A percentile compares a stretch with the other conserved stretches of the same genome.
Conservation (phyloP, 2,888 invertebrate genomes). For the Himalopsyche anomala region DNA sequence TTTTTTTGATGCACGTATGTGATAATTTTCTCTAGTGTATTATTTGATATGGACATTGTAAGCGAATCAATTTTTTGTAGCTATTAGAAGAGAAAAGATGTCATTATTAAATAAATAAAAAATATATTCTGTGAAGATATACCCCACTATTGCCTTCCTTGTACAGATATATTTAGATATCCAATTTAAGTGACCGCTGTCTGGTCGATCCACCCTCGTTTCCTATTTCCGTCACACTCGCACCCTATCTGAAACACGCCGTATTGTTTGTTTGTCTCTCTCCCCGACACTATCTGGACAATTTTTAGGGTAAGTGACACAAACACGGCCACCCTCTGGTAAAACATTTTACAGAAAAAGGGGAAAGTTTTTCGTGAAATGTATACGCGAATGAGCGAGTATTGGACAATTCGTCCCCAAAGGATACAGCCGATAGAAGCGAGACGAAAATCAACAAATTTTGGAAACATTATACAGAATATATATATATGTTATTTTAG, state of each 20-base stretch:
- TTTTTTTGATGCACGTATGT: no score
- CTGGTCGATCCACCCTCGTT: slow-evolving; percentile 2
- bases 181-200: slow-evolving; percentile 30
- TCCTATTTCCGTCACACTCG: slow-evolving; percentile 12
- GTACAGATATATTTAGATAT: slow-evolving; percentile 26
- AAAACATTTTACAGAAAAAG: slow-evolving; percentile 8
- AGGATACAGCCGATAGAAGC: background rate
- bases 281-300: slow-evolving; percentile 26
- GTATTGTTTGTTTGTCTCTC: slow-evolving; percentile 25
- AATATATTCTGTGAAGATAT: background rate
- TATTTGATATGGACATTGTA: no score
- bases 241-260: background rate
- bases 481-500: no score
- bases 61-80: no score
- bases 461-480: background rate
- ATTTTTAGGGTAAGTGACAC: slow-evolving; percentile 13
- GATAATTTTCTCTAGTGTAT: no score
- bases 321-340: slow-evolving; percentile 23
- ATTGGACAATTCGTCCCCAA: background rate
- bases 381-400: background rate
- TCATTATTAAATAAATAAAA: background rate
- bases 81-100: no score
- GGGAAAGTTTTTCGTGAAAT: slow-evolving; percentile 20
- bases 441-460: background rate
- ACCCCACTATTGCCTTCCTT: background rate